Base-by-base conservation (phyloP, 2,113 vertebrate genomes). In the Sardina pilchardus region DNA sequence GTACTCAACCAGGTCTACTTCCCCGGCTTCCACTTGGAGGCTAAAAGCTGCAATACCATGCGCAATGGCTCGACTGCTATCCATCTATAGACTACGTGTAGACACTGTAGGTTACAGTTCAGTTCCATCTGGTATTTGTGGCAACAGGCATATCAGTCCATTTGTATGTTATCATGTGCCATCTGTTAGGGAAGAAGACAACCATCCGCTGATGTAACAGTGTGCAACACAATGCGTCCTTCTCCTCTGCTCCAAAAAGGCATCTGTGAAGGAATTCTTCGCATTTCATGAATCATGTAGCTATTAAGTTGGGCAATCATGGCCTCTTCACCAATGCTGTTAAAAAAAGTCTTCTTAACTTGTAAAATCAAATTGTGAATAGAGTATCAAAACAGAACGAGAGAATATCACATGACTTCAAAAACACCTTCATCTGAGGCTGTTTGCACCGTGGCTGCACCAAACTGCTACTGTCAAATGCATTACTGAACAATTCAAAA, bases 121-220 rank as follows among this genome's bases (percentile, higher is more conserved):
- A 26, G 63, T 67, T 67, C 30, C 14, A 16, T 78, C 30, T 78
- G 71, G 30, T 78, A 34, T 9, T 36, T 78, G 14, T 78, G 71
- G 71, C n/a, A 71, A 30, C 30, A 34, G 26, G 39, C 71, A 78
- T 36, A 78, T 78, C 71, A 16, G 71, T 78, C 71, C 34, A 36
- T 34, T 34, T 78, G 71, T 36, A 34, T 78, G 71, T 78, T 36
- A 78, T 78, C 71, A 36, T 12, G 34, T 78, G 71, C 71, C 71
- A 78, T 78, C 71, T 78, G 9, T 10, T 39, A 16, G 67, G 14
- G 26, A 36, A 78, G 30, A 17, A 78, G 14, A 78, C 71, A 30
- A 36, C 34, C 71, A 78, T 36, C 30, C 59, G 59, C 59, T 78
- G 71, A 78, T 78, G 71, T 78, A 78, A 78, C 71, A 17, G 71